Conservation (phyloP, 2,113 vertebrate species). For the Aspidoscelis tigris region DNA sequence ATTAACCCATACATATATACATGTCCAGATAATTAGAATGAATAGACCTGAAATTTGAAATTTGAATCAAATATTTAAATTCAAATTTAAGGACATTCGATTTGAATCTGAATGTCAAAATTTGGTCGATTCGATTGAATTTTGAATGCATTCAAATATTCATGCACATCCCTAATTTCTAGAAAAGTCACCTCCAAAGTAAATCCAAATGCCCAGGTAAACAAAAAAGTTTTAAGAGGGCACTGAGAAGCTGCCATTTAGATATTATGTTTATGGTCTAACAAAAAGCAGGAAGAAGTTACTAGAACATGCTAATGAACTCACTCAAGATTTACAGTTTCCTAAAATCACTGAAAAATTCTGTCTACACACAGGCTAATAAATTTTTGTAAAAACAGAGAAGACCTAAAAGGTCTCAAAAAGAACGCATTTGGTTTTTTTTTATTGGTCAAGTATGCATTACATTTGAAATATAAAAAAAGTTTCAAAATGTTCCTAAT, state of each 20-base stretch:
- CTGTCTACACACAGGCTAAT: constrained; percentile 15
- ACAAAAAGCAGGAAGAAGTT: background rate
- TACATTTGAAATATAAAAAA: constrained; percentile 49
- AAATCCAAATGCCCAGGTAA: background rate
- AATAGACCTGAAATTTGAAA: no score
- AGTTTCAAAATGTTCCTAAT: constrained; percentile 35
- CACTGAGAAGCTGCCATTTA: background rate
- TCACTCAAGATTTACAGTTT: constrained; percentile 11
- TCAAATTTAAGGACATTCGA: no score
- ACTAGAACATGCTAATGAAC: background rate
- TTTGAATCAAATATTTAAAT: no score
- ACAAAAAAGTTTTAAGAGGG: no score
- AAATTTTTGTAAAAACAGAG: constrained; percentile 11
- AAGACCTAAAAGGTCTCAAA: constrained; percentile 31
- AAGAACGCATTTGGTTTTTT: background rate
- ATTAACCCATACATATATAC: no score
- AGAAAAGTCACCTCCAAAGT: no score
- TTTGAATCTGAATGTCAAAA: no score
- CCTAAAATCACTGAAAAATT: constrained; percentile 25
- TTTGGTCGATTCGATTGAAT: no score
- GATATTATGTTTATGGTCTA: background rate
- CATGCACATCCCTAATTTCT: no score
- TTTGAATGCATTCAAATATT: no score
- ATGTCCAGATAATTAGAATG: no score
- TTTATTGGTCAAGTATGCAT: constrained; percentile 56